phyloP scores from a whole-genome alignment of 2,113 vertebrate genomes.

The Leucopsar rothschildi region DNA sequence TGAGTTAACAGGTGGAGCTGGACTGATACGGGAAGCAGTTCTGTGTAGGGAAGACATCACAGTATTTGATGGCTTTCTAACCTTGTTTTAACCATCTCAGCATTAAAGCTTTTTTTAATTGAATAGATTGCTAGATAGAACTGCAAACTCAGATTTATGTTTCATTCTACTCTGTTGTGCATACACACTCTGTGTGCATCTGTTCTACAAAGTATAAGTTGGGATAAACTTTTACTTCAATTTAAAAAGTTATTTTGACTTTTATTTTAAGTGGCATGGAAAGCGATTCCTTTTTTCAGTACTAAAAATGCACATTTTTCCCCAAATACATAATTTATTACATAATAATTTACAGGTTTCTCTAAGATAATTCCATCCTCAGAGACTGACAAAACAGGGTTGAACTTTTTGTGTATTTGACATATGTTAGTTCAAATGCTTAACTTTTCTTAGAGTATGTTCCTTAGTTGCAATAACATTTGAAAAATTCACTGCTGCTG shows the following conservation, averaged over 20 bases:
- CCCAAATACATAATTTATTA: neutral
- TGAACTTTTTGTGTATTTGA: neutral
- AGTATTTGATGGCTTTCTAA: neutral
- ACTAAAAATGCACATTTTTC: neutral
- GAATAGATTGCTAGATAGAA: neutral
- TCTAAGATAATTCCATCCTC: neutral
- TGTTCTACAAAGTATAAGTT: neutral
- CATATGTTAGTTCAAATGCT: neutral
- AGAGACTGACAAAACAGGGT: neutral
- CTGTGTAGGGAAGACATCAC: neutral
- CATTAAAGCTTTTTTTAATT: neutral
- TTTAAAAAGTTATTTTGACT: neutral
- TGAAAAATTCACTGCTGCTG: neutral
- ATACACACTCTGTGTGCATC: neutral
- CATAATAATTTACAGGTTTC: neutral
- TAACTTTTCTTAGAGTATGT: neutral
- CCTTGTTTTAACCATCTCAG: neutral
- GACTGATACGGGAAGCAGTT: neutral
- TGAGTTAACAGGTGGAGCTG: neutral
- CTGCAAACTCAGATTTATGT: neutral
- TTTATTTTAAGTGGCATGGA: neutral
- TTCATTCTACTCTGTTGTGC: neutral
- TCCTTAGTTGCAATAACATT: neutral
- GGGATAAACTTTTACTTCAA: neutral
- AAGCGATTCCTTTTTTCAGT: neutral